Evolutionary conservation across 1,140 invertebrate genomes (phyloP), one percentile per base, ranked within the genome.

Genomic region (Chrysopa pallens): DNA sequence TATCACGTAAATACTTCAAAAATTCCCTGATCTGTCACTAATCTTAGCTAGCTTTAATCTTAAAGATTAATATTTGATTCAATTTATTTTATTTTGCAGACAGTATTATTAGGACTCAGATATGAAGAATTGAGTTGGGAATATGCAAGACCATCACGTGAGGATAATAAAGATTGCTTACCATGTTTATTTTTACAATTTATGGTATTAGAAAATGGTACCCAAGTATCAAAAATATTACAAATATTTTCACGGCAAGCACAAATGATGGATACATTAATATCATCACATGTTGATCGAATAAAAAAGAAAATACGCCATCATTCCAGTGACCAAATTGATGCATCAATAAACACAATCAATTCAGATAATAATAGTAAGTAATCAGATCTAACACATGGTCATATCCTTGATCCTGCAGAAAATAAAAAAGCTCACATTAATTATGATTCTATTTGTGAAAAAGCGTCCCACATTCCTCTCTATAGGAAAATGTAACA

Each of bases 51-150:
- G 14, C 45, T 46, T 48, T 45, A 29, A 17, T 14, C 43, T 13
- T 37, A 40, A 39, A 23, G 12, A 42, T 28, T 29, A 17, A 33
- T 9, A 28, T 28, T 38, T 38, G 28, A 28, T 15, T 35, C 36
- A 15, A 6, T 13, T 38, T 13, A 5, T 40, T 48, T 53, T 51
- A 46, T 52, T 40, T 64, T 64, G 7, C 57, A 89, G 85, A 84
- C 78, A 44, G 68, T 91, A 23, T 61, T 94, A 28, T 62, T 94
- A 27, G 85, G 86, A 29, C 63, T 92, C 37, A 74, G 80, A 35
- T 92, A 86, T 54, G 83, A 89, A 51, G 84, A 91, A 52, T 63
- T 93, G 42, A 88, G 80, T 17, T 93, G 88, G 81, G 85, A 91
- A 57, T 84, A 83, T 59, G 84, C 83, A 1, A 76, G 85, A 55